Evolutionary conservation across 2,113 vertebrate genomes (phyloP), one percentile per base, ranked within the genome.

Genomic region (Pogonocichla stellata): DNA sequence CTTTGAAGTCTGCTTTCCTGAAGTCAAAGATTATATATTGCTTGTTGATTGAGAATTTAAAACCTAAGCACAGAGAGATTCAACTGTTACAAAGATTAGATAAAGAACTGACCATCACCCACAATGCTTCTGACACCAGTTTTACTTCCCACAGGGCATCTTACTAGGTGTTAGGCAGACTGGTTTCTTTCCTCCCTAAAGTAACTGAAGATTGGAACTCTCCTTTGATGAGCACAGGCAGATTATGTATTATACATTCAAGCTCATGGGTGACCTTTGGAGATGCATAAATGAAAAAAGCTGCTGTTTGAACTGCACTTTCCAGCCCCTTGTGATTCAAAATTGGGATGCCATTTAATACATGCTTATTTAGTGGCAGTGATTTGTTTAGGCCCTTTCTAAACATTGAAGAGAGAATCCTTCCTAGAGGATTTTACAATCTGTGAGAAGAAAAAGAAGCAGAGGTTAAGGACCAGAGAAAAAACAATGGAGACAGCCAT

Each of bases 161-260:
- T 83, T 88, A 56, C 64, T n/a, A 17, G 50, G 67, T 86, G 75
- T 83, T 92, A 80, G n/a, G 48, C 67, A 62, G 75, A n/a, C 66
- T 5, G 5, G 64, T 33, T 90, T 88, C 78, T 80, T 95, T 86
- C 69, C 75, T 77, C 33, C 69, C 38, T 80, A 62, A 92, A 95
- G 80, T 88, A 83, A 57, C 60, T 86, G 80, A 47, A 86, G 72
- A 51, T 62, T 48, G 88, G 83, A 70, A 43, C 64, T 83, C n/a
- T 66, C 42, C 60, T 94, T 93, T 95, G 82, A 94, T 83, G 47
- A 94, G 47, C 69, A 58, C 38, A 62, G 67, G 60, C 88, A 90
- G 88, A 86, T 96, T 94, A 88, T 92, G 51, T 93, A 90, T 94
- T 96, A 95, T 92, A 92, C 88, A 93, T 96, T 97, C 92, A 86